Percentiles rank a stretch among this genome's conserved stretches.
Conservation (phyloP, 2,888 invertebrate genomes). For the Adelognathus sp. region DNA sequence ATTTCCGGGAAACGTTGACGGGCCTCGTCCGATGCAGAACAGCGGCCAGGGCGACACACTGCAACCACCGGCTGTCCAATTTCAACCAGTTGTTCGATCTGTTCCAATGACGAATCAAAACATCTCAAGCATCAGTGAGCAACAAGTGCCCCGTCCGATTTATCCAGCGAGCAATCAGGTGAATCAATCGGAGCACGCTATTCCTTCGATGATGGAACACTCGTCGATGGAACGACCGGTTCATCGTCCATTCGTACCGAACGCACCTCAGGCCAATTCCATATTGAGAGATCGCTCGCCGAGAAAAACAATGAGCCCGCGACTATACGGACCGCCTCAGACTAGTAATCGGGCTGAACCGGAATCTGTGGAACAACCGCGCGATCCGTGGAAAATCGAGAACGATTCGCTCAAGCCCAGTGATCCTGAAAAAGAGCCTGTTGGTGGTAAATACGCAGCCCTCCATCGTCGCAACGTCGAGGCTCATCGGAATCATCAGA, state of each 20-base stretch:
- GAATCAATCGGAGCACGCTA: conserved; percentile 45
- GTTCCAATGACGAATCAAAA: conserved; percentile 30
- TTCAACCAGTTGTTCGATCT: not conserved
- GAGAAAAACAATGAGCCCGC: conserved; percentile 3
- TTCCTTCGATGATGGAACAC: conserved; percentile 16
- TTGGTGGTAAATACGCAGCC: not conserved
- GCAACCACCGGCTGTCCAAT: not conserved
- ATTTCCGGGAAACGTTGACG: not conserved
- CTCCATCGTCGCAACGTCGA: not conserved
- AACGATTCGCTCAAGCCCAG: not conserved
- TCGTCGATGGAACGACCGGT: conserved; percentile 33
- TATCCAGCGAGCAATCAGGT: conserved; percentile 13
- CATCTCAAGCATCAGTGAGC: conserved; percentile 52
- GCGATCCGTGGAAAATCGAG: conserved; percentile 21
- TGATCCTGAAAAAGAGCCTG: not conserved
- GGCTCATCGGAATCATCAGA: not conserved
- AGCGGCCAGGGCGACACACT: conserved; percentile 58
- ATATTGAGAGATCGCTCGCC: not conserved
- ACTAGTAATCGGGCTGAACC: not conserved
- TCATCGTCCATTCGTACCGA: conserved; percentile 67
- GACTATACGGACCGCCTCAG: not conserved
- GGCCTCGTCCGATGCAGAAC: not conserved
- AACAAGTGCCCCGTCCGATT: conserved; percentile 49
- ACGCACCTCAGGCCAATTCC: conserved; percentile 6
- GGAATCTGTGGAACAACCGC: not conserved